These are phyloP conservation scores for Plotosus lineatus DNA, from an alignment of 2,113 vertebrate species.

Conservation along the genomic window DNA sequence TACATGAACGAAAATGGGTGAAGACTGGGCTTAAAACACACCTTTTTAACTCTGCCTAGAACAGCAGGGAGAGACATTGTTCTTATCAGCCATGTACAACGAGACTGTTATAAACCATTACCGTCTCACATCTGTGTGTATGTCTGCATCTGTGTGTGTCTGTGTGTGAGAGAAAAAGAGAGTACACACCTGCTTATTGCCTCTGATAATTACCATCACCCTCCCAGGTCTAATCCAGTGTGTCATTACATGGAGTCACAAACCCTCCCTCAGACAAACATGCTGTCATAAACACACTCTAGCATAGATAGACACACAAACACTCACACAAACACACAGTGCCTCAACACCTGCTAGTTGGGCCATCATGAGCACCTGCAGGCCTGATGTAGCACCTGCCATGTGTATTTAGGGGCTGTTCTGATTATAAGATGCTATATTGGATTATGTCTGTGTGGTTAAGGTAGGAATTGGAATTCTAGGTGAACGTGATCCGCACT, in stretches of 20 bases:
- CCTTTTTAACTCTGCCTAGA: constrained; percentile 18
- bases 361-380: constrained; percentile 36
- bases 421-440: neutral
- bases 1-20: constrained; percentile 14
- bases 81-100: constrained; percentile 49
- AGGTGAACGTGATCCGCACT: neutral
- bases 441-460: neutral
- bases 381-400: constrained; percentile 35
- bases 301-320: neutral
- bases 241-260: constrained; percentile 42
- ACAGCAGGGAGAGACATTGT: constrained; percentile 34
- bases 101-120: constrained; percentile 43
- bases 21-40: constrained; percentile 26
- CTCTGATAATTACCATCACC: constrained; percentile 32
- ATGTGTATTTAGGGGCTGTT: constrained; percentile 22
- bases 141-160: constrained; percentile 28
- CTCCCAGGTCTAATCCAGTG: constrained; percentile 37
- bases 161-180: constrained; percentile 18
- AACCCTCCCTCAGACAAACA: constrained; percentile 32
- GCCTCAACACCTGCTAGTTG: constrained; percentile 35
- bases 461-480: constrained; percentile 15
- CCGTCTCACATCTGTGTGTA: constrained; percentile 34
- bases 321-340: neutral
- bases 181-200: constrained; percentile 39
- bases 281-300: constrained; percentile 10